These are phyloP conservation scores for Marcusenius ussheri DNA, from an alignment of 2,113 vertebrate genomes.

Conservation along the genomic window DNA sequence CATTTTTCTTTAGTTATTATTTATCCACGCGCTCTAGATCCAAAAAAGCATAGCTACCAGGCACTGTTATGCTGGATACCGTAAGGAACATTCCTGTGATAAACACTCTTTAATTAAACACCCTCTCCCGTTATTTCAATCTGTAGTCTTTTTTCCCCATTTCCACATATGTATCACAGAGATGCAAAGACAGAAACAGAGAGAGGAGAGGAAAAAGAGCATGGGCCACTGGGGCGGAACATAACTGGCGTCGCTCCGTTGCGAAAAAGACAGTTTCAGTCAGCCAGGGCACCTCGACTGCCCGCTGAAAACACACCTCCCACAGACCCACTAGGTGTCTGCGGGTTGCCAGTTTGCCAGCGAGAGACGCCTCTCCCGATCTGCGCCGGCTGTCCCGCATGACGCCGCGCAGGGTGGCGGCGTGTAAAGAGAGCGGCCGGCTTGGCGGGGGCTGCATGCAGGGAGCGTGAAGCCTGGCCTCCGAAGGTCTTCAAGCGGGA, in stretches of 20 bases:
- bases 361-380: not conserved
- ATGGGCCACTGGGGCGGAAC: not conserved
- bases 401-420: not conserved
- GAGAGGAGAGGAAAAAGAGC: not conserved
- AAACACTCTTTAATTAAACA: not conserved
- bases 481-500: not conserved
- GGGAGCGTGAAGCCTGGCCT: not conserved
- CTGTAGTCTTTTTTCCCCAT: not conserved
- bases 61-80: not conserved
- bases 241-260: not conserved
- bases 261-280: not conserved
- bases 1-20: not conserved
- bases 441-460: not conserved
- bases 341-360: not conserved
- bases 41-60: not conserved
- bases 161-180: not conserved
- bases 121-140: not conserved
- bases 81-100: not conserved
- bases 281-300: not conserved
- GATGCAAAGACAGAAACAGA: not conserved
- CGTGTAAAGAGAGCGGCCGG: not conserved
- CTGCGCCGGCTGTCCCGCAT: not conserved
- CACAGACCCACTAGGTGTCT: not conserved
- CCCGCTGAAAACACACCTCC: not conserved
- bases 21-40: not conserved